Conservation (phyloP, 2,888 invertebrate genomes). For the Rhagonycha lutea region DNA sequence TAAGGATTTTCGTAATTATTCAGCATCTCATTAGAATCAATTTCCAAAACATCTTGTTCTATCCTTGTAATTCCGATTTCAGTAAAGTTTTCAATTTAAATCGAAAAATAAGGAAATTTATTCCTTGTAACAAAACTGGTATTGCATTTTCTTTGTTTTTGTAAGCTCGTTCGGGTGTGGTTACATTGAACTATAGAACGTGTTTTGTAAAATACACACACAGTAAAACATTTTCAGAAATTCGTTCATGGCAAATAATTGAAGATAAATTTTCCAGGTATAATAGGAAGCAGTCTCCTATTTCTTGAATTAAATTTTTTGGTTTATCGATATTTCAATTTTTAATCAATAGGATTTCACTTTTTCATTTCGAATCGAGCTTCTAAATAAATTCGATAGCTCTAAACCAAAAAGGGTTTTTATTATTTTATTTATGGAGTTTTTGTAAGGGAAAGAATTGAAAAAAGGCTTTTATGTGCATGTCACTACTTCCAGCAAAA, state of each 20-base stretch:
- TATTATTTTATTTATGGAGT: conserved; percentile 3
- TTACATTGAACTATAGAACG: not conserved
- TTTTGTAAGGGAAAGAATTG: not conserved
- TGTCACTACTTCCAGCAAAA: conserved; percentile 6
- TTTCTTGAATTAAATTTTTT: not conserved
- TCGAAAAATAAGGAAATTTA: not conserved
- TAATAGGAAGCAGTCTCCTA: not conserved
- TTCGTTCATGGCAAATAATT: not conserved
- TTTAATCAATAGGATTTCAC: not conserved
- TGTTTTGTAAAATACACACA: not conserved
- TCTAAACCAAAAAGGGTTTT: conserved; percentile 2
- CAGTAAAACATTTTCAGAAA: not conserved
- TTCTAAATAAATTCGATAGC: not conserved
- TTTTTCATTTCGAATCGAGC: not conserved
- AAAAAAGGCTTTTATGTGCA: conserved; percentile 6
- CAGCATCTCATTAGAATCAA: not conserved
- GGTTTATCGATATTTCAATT: not conserved
- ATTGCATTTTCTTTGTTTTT: not conserved
- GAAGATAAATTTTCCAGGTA: not conserved
- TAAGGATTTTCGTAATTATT: not conserved
- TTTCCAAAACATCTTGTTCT: not conserved
- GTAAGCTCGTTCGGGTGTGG: not conserved
- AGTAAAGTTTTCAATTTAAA: not conserved
- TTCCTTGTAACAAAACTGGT: not conserved
- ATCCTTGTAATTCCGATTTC: not conserved